Percentiles rank a stretch among this genome's conserved stretches.
phyloP scores from a whole-genome alignment of 1,140 invertebrate species.

The Hirudo medicinalis region DNA sequence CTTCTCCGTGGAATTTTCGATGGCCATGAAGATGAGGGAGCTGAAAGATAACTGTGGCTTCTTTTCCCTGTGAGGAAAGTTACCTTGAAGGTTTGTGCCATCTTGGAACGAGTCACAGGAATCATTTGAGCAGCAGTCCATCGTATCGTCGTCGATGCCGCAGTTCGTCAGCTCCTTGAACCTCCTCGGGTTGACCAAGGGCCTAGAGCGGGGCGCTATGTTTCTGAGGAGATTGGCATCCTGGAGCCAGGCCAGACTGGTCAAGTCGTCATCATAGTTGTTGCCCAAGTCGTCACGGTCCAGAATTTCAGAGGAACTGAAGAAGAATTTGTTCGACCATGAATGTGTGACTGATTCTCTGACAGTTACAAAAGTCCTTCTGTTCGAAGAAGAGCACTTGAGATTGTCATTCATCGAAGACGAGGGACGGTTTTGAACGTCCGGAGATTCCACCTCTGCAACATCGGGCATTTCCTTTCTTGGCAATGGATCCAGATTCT shows the following conservation, averaged over 20 bases:
- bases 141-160: not conserved
- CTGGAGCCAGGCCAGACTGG: slow-evolving; percentile 70
- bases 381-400: too few species aligned
- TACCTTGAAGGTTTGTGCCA: not conserved
- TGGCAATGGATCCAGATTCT: too few species aligned
- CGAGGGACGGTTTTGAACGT: too few species aligned
- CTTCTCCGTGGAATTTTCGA: slow-evolving; percentile 73
- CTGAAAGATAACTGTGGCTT: slow-evolving; percentile 90
- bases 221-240: slow-evolving; percentile 68
- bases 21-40: slow-evolving; percentile 91
- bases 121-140: slow-evolving; percentile 23
- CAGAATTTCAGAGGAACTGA: too few species aligned
- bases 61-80: slow-evolving; percentile 24
- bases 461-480: too few species aligned
- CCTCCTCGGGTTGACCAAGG: not conserved
- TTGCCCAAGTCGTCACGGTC: not conserved
- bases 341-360: too few species aligned
- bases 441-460: too few species aligned
- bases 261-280: slow-evolving; percentile 63
- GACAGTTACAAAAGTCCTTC: too few species aligned
- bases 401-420: too few species aligned
- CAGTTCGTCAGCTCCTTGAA: not conserved
- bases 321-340: too few species aligned
- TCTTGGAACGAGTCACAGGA: slow-evolving; percentile 26
- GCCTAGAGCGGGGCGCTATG: slow-evolving; percentile 15